These are phyloP conservation scores for Muscina levida DNA, from an alignment of 2,888 invertebrate species.

Conservation along the genomic window DNA sequence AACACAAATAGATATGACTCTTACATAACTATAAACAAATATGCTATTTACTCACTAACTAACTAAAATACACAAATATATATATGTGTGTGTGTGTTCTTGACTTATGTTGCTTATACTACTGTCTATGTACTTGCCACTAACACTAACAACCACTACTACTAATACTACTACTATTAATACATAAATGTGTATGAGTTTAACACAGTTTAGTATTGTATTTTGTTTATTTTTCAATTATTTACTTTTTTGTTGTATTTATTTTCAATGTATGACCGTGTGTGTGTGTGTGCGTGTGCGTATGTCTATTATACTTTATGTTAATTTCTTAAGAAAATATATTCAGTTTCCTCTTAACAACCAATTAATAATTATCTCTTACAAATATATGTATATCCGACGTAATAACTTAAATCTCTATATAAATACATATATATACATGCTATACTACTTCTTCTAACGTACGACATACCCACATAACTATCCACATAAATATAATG, in stretches of 20 bases:
- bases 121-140: neutral
- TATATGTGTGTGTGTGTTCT: neutral
- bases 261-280: neutral
- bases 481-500: constrained; percentile 41
- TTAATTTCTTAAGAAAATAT: constrained; percentile 3
- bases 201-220: constrained; percentile 5
- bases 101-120: constrained; percentile 23
- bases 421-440: constrained; percentile 19
- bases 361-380: constrained; percentile 18
- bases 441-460: constrained; percentile 2
- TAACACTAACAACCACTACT: neutral
- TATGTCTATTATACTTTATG: constrained; percentile 3
- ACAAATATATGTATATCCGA: constrained; percentile 21
- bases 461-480: constrained; percentile 1
- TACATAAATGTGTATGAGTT: constrained; percentile 10
- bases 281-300: constrained; percentile 15
- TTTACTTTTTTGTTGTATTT: constrained; percentile 16
- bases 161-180: neutral
- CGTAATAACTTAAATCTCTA: too few relatives aligned
- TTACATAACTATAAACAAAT: neutral
- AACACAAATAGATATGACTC: neutral
- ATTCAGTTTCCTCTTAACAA: constrained; percentile 11
- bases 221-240: constrained; percentile 17
- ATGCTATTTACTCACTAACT: constrained; percentile 21
- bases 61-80: neutral